Evolutionary conservation across 2,113 vertebrate genomes (phyloP).

Genomic region (Baryphthengus martii): DNA sequence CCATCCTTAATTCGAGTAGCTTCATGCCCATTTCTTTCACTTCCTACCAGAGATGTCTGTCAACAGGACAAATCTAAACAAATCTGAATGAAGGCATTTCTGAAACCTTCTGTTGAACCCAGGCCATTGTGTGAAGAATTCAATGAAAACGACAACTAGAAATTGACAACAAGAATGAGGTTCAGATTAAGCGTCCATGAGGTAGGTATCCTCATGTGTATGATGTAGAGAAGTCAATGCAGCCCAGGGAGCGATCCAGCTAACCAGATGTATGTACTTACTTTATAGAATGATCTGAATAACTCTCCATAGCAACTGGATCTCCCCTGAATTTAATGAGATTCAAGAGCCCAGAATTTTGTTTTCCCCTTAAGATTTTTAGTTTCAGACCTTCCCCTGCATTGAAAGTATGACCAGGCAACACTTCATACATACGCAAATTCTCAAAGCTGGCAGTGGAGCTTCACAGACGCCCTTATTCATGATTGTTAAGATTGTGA

Average conservation of each 20-base stretch:
- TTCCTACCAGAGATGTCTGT: not conserved
- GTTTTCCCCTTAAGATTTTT: not conserved
- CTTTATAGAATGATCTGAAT: not conserved
- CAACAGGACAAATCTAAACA: not conserved
- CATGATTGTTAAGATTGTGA: not conserved
- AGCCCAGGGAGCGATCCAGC: not conserved
- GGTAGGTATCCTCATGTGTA: not conserved
- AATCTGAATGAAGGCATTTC: not conserved
- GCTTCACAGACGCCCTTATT: not conserved
- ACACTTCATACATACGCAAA: not conserved
- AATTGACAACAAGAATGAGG: not conserved
- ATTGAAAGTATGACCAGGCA: not conserved
- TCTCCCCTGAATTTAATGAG: not conserved
- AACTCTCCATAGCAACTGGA: not conserved
- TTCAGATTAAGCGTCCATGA: not conserved
- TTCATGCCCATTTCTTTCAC: not conserved
- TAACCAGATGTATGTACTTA: rapidly evolving
- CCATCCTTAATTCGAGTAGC: not conserved
- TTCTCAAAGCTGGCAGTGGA: not conserved
- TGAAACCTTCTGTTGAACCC: not conserved
- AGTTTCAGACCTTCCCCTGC: not conserved
- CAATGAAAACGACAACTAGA: not conserved
- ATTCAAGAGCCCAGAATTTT: not conserved
- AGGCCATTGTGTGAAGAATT: not conserved
- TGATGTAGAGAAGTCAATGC: not conserved